These are phyloP conservation scores for Gambusia affinis DNA, from an alignment of 2,113 vertebrate genomes.

Conservation along the genomic window DNA sequence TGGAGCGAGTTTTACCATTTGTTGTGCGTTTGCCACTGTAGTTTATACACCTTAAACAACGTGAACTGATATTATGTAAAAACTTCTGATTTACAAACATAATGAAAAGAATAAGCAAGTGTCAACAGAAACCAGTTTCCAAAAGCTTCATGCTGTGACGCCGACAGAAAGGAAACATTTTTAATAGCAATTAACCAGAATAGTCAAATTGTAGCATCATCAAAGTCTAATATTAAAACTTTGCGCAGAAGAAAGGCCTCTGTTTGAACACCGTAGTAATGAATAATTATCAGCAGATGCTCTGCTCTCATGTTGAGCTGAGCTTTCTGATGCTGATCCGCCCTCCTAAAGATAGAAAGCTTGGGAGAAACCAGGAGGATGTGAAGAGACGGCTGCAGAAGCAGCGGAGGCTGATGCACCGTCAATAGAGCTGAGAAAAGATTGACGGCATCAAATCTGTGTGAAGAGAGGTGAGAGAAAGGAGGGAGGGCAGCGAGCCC, in stretches of 20 bases:
- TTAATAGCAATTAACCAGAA: conserved; percentile 4
- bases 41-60: too few relatives aligned
- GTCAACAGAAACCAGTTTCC: too few relatives aligned
- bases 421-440: conserved; percentile 31
- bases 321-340: conserved; percentile 39
- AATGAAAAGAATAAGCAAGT: too few relatives aligned
- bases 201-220: conserved; percentile 23
- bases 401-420: conserved; percentile 13
- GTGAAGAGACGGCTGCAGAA: conserved; percentile 21
- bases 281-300: conserved; percentile 45
- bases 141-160: not conserved
- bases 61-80: too few relatives aligned
- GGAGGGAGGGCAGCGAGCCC: conserved; percentile 14
- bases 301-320: conserved; percentile 28
- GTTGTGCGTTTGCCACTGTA: too few relatives aligned
- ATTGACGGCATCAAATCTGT: conserved; percentile 21
- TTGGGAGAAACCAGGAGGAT: conserved; percentile 21
- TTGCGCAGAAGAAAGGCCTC: conserved; percentile 17
- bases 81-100: too few relatives aligned
- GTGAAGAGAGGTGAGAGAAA: conserved; percentile 12
- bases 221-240: conserved; percentile 6
- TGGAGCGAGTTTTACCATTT: too few relatives aligned
- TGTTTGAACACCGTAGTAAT: conserved; percentile 42
- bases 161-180: conserved; percentile 5
- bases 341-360: conserved; percentile 27